Conservation (phyloP, 37 sponge, comb jelly and placozoan genomes). For the Crambe crambe region DNA sequence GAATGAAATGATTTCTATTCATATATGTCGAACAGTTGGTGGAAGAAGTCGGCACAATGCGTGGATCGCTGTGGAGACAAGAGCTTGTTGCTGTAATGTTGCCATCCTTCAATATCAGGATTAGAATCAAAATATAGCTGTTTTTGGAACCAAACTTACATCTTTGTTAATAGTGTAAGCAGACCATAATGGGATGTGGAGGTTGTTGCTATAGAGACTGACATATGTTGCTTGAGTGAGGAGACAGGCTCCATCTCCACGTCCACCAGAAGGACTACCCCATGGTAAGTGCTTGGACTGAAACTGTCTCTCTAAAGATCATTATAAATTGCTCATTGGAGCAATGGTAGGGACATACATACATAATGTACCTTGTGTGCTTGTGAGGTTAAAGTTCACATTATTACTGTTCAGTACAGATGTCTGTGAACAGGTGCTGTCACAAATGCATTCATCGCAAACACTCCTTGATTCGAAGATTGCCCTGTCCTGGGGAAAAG, state of each 20-base stretch:
- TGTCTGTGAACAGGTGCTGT: background rate
- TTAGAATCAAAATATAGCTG: too few relatives aligned
- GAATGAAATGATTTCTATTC: too few relatives aligned
- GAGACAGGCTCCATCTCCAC: conserved; percentile 43
- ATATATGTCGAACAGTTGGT: background rate
- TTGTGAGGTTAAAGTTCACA: background rate
- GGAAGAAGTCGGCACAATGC: background rate
- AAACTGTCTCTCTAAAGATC: too few relatives aligned
- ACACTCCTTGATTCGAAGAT: background rate
- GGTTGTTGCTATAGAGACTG: conserved; percentile 46
- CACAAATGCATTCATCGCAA: conserved; percentile 14
- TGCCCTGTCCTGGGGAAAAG: background rate
- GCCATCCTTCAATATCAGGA: background rate
- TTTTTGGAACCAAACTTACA: background rate
- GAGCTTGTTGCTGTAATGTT: background rate
- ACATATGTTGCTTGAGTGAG: conserved; percentile 28
- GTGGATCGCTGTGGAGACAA: conserved; percentile 5
- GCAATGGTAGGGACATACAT: background rate
- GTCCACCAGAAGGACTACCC: conserved; percentile 53
- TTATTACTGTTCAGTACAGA: background rate
- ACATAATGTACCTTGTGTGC: background rate
- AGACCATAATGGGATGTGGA: conserved; percentile 67
- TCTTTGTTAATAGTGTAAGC: conserved; percentile 31
- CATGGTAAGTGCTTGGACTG: conserved; percentile 37
- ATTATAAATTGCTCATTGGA: background rate